Base-by-base conservation (phyloP, 2,888 invertebrate species). In the Stratiomys singularior region DNA sequence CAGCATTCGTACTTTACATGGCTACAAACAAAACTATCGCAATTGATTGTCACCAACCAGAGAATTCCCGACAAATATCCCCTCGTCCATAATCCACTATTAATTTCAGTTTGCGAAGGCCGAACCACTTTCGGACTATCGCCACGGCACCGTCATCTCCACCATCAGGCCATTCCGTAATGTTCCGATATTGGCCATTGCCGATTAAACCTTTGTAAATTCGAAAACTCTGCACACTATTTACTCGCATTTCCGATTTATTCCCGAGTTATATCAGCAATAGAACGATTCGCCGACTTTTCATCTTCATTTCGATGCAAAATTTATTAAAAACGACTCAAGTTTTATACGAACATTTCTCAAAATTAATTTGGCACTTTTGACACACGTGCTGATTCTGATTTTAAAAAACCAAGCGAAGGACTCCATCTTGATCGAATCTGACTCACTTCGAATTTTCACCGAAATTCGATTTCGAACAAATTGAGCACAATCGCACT, bases 391-490 rank as follows among this genome's bases (percentile, higher is more conserved):
- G 87, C 87, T 87, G 85, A 85, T 82, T 83, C 81, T 85, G 86
- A 85, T 86, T 87, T 86, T 83, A 85, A 84, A 84, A 86, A 86
- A 86, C 83, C 85, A 87, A 87, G 86, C 87, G 86, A 87, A 87
- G 86, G 86, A 85, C 84, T 84, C 84, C 85, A 86, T 85, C 83
- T 86, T 85, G 86, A 64, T 77, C 37, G 64, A 60, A 74, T 37
- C 66, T 76, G 76, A 76, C 66, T 76, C 76, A 76, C 63, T 76
- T 66, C 76, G 76, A 76, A 76, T 47, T 27, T 64, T 76, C 47
- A 47, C 64, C 64, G 76, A 58, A 27, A 30, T 76, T 76, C 63
- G 76, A 76, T 63, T 23, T 76, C 63, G 74, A 74, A 72, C 47
- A 47, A 47, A 28, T 28, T 71, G 69, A 47, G 69, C 52, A 25